Percentiles rank a stretch among this genome's conserved stretches.
Evolutionary conservation across 2,888 invertebrate species (phyloP).

Genomic region (Stenichneumon culpator): DNA sequence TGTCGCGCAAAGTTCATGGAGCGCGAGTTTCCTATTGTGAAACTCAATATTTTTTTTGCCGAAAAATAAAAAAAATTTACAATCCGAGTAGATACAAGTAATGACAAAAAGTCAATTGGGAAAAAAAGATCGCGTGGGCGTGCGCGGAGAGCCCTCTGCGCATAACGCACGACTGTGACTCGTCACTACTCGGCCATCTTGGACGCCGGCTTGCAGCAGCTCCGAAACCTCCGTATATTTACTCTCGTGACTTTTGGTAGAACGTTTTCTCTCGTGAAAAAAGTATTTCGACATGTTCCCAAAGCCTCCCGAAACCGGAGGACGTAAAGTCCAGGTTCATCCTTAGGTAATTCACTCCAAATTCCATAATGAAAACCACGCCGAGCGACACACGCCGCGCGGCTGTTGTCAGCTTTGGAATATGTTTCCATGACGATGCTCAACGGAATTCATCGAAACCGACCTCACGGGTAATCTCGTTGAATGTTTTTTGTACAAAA

Average conservation of each 20-base stretch:
- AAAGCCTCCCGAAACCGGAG: not conserved
- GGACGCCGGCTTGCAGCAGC: not conserved
- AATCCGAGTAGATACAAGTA: too few species aligned
- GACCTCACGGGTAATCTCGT: too few species aligned
- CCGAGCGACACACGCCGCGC: not conserved
- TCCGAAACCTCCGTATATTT: not conserved
- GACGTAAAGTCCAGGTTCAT: not conserved
- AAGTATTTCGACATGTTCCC: not conserved
- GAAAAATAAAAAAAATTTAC: too few species aligned
- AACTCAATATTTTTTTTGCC: not conserved
- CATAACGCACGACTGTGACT: not conserved
- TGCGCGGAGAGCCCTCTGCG: not conserved
- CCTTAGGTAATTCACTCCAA: not conserved
- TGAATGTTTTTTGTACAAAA: too few species aligned
- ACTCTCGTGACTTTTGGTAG: not conserved
- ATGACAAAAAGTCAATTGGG: not conserved
- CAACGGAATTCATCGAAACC: too few species aligned
- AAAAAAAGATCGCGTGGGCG: not conserved
- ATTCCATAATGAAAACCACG: not conserved
- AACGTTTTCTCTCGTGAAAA: not conserved
- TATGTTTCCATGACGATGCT: too few species aligned
- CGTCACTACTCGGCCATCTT: not conserved
- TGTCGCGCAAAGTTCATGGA: not conserved
- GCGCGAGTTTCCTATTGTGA: not conserved
- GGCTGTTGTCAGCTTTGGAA: not conserved